A percentile compares a stretch with the other conserved stretches of the same genome.
These are phyloP conservation scores for Epizoanthus stellaris DNA, from an alignment of 92 coral and sea anemone species.

Conservation along the genomic window DNA sequence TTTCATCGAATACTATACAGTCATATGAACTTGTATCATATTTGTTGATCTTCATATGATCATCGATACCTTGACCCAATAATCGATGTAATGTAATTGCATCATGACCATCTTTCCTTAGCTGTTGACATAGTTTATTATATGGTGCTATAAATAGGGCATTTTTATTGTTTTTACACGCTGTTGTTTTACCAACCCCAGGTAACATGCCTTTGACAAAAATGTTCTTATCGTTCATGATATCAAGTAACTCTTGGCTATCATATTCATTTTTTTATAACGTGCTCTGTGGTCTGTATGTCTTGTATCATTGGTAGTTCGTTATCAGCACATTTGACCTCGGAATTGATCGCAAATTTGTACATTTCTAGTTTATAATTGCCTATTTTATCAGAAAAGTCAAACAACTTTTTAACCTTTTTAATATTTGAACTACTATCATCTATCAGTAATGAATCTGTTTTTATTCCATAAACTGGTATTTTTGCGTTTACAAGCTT, in stretches of 20 bases:
- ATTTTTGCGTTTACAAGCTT: too few species aligned
- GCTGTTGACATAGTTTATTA: constrained; percentile 1
- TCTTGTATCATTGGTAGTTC: not conserved
- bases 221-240: constrained; percentile 19
- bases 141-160: not conserved
- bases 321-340: not conserved
- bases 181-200: constrained; percentile 4
- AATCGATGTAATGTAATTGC: not conserved
- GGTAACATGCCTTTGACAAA: not conserved
- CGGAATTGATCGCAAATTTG: not conserved
- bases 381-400: not conserved
- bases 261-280: constrained; percentile 20
- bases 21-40: not conserved
- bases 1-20: constrained; percentile 27
- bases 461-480: too few species aligned
- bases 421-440: not conserved
- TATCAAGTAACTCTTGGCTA: constrained; percentile 1
- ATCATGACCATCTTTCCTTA: not conserved
- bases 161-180: not conserved
- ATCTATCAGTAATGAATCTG: too few species aligned
- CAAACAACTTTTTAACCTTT: not conserved
- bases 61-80: constrained; percentile 8
- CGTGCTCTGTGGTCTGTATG: not conserved
- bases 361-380: constrained; percentile 3
- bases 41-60: not conserved